Evolutionary conservation across 1,140 invertebrate genomes (phyloP), one percentile per base, ranked within the genome.

Genomic region (Aphaenogaster ashmeadi): DNA sequence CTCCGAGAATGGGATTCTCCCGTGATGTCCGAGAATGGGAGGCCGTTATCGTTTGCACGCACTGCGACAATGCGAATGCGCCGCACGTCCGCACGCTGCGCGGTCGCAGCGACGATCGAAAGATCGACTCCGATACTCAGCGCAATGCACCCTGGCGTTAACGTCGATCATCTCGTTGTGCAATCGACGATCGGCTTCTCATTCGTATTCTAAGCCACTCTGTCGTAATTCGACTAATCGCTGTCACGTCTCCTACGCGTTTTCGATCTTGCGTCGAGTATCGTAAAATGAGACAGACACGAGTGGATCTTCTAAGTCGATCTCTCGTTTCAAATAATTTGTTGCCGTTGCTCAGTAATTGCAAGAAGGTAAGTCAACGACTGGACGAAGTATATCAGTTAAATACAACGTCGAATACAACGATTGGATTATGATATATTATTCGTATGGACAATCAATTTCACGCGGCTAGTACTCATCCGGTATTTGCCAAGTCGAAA

Each of bases 21-120:
- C 47, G 75, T 36, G 78, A 81, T 69, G 64, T 60, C 54, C 80
- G 54, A 74, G 80, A 62, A 47, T 47, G 80, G 69, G 52, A 75
- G 44, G 41, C 69, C 69, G 69, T 84, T 84, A 74, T 74, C 80
- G 67, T 83, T 83, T 84, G 78, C 60, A 67, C 78, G 78, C 78
- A 62, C 62, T 36, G 56, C 36, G 60, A 58, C n/a, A 81, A 71
- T 44, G 56, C 52, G 58, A 72, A 78, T 66, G 67, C 78, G 21
- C 36, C 38, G 62, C 78, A 69, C 79, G 67, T 72, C 52, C 38
- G 38, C 56, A 72, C 13, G 41, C 11, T 69, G 41, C 41, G 60
- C 27, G 41, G 8, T 56, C 15, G 38, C 64, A 41, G 27, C 38
- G 38, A 33, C 79, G n/a, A 56, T 83, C 67, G 52, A 36, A 60